phyloP scores from a whole-genome alignment of 2,888 invertebrate genomes.

The Nymphalis urticae region DNA sequence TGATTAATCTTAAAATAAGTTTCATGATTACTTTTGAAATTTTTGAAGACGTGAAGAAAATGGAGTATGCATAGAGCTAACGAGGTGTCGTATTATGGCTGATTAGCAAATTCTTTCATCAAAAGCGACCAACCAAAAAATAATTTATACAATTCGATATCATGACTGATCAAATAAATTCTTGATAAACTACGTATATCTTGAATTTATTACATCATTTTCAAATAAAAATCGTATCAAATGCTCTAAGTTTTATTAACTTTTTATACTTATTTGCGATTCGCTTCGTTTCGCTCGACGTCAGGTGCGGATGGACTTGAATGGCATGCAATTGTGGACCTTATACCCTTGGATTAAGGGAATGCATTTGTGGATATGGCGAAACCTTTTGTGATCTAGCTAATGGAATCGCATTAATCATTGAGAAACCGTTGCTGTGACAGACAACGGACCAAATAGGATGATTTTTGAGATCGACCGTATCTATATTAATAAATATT shows the following conservation, averaged over 20 bases:
- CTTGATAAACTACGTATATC: background rate
- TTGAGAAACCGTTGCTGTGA: constrained; percentile 25
- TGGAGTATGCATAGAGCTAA: no score
- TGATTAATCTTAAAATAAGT: no score
- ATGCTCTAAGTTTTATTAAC: constrained; percentile 27
- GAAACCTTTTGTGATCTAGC: constrained; percentile 23
- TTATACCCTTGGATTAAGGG: background rate
- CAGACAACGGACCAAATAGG: constrained; percentile 22
- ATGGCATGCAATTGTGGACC: constrained; percentile 11
- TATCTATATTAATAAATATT: background rate
- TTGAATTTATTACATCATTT: constrained; percentile 19
- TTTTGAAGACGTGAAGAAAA: no score
- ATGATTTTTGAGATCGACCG: background rate
- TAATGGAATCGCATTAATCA: constrained; percentile 12
- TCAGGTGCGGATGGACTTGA: constrained; percentile 20
- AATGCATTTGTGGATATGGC: constrained; percentile 7
- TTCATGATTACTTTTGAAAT: no score
- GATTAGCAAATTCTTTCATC: no score
- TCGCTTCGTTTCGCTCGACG: constrained; percentile 37
- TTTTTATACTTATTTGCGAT: constrained; percentile 27
- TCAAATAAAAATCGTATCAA: constrained; percentile 21
- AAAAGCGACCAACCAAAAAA: no score
- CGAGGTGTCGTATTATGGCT: no score
- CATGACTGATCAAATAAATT: background rate
- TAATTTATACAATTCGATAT: no score